These are phyloP conservation scores for Acanthosepion pharaonis DNA, from an alignment of 2,888 invertebrate species.

Conservation along the genomic window DNA sequence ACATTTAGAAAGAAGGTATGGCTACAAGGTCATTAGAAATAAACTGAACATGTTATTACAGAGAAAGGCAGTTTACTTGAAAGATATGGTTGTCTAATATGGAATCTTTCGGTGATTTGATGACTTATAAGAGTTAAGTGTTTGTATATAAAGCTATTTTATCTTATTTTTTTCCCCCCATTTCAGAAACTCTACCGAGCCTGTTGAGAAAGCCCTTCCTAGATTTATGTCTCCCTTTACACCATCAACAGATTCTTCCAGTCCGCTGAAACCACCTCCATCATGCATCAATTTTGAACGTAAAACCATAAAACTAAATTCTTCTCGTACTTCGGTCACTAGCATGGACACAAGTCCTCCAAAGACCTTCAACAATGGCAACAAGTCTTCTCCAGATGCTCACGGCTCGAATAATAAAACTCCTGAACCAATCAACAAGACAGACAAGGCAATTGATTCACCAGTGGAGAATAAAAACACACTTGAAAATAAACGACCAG, in stretches of 20 bases:
- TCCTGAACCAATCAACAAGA: background rate
- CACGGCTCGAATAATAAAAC: background rate
- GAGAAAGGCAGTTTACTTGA: too few species aligned
- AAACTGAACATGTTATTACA: too few species aligned
- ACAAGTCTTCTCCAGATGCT: background rate
- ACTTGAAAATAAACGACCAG: background rate
- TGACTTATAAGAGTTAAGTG: too few species aligned
- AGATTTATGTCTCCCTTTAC: slow-evolving; percentile 56
- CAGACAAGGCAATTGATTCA: background rate
- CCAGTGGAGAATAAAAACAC: background rate
- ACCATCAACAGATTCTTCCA: slow-evolving; percentile 10
- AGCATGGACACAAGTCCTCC: background rate
- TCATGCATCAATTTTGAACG: slow-evolving; percentile 63
- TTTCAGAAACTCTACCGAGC: background rate
- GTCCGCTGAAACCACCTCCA: slow-evolving; percentile 66
- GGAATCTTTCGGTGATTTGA: too few species aligned
- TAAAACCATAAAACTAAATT: slow-evolving; percentile 65
- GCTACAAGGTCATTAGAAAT: too few species aligned
- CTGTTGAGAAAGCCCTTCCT: background rate
- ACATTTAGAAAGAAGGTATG: too few species aligned
- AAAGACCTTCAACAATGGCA: background rate
- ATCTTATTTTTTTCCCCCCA: background rate
- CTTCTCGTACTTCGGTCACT: slow-evolving; percentile 39
- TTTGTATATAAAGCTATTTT: too few species aligned
- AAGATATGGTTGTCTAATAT: too few species aligned